phyloP scores from a whole-genome alignment of 2,888 invertebrate genomes.

The Pachycephus smyrnensis region DNA sequence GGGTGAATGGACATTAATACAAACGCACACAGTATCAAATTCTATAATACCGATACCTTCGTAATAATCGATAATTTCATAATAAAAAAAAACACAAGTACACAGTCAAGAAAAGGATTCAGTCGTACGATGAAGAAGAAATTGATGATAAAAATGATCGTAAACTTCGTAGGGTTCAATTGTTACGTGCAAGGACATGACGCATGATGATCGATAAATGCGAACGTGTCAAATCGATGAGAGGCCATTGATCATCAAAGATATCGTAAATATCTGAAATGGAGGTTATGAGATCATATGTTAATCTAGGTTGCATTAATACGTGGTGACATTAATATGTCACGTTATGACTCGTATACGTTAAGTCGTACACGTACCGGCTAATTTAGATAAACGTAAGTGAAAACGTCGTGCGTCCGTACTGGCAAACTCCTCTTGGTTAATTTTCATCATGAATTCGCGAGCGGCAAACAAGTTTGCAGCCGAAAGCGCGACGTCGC shows the following conservation, averaged over 20 bases:
- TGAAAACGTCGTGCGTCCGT: background rate
- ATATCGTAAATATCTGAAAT: background rate
- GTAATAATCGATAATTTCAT: background rate
- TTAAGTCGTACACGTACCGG: background rate
- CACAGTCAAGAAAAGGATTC: background rate
- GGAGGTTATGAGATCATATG: background rate
- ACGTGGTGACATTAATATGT: background rate
- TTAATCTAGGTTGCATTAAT: background rate
- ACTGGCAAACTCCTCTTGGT: slow-evolving; percentile 36
- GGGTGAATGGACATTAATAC: background rate
- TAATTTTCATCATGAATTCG: slow-evolving; percentile 56
- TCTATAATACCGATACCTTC: background rate
- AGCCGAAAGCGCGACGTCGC: slow-evolving; percentile 26
- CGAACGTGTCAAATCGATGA: background rate
- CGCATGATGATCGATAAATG: background rate
- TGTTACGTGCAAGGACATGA: background rate
- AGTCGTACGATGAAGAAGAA: background rate
- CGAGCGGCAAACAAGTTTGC: slow-evolving; percentile 49
- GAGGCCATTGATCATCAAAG: background rate
- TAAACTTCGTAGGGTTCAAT: background rate
- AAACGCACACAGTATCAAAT: background rate
- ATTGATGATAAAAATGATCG: background rate
- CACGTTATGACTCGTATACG: background rate
- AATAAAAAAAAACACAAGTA: background rate
- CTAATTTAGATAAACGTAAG: background rate